Conservation (phyloP, 2,888 invertebrate species). For the Luffia ferchaultella region DNA sequence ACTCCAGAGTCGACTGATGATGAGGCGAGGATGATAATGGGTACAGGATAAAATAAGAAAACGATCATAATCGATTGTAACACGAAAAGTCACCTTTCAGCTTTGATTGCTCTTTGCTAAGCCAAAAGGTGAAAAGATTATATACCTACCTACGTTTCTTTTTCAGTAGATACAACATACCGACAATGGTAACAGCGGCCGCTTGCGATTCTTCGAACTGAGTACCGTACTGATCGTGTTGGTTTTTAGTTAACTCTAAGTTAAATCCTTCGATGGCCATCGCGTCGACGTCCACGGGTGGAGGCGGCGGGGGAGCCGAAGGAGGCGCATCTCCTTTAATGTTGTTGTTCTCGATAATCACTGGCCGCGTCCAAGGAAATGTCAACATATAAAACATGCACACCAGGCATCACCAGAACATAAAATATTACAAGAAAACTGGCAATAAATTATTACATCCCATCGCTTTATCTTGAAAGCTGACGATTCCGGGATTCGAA, state of each 20-base stretch:
- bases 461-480: too few relatives aligned
- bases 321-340: constrained; percentile 49
- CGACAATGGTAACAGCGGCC: constrained; percentile 44
- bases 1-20: too few relatives aligned
- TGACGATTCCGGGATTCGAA: too few relatives aligned
- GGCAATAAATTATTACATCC: too few relatives aligned
- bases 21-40: too few relatives aligned
- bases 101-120: too few relatives aligned
- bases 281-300: constrained; percentile 43
- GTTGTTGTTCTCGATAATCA: constrained; percentile 36
- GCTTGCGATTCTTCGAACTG: constrained; percentile 69
- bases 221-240: constrained; percentile 76
- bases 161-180: constrained; percentile 43
- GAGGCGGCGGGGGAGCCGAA: constrained; percentile 53
- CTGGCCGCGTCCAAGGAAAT: constrained; percentile 40
- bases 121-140: too few relatives aligned
- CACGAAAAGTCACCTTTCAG: too few relatives aligned
- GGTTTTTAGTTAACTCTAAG: constrained; percentile 75
- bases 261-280: constrained; percentile 64
- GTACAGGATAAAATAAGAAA: too few relatives aligned
- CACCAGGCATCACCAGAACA: not conserved
- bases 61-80: too few relatives aligned
- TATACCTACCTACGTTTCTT: too few relatives aligned
- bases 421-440: too few relatives aligned
- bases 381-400: not conserved